These are phyloP conservation scores for Digitonthophagus gazella DNA, from an alignment of 2,888 invertebrate species.

Conservation along the genomic window DNA sequence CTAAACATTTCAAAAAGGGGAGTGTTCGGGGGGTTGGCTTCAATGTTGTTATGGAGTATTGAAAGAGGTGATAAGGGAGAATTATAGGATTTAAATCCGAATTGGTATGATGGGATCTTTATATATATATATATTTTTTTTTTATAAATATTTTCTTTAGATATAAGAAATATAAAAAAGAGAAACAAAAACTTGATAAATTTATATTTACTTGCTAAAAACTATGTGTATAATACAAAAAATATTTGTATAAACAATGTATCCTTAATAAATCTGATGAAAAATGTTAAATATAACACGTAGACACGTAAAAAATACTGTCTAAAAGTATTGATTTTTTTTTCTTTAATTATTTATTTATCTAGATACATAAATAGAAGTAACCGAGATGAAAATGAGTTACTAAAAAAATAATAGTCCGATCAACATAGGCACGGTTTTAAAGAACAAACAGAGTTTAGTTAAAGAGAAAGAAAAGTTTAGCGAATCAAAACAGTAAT, in stretches of 20 bases:
- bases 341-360: slow-evolving; percentile 14
- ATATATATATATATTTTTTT: no score
- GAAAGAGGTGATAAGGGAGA: no score
- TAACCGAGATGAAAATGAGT: slow-evolving; percentile 16
- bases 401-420: slow-evolving; percentile 2
- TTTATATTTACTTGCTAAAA: slow-evolving; percentile 35
- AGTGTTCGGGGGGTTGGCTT: no score
- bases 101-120: no score
- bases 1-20: no score
- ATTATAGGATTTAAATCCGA: no score
- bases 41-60: no score
- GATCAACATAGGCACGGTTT: slow-evolving; percentile 18
- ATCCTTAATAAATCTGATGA: slow-evolving; percentile 32
- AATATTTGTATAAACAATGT: slow-evolving; percentile 49
- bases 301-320: slow-evolving; percentile 31
- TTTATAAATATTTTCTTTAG: no score
- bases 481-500: background rate
- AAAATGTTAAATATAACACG: slow-evolving; percentile 25
- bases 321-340: slow-evolving; percentile 26
- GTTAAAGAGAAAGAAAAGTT: slow-evolving; percentile 12
- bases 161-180: background rate
- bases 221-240: slow-evolving; percentile 50
- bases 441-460: slow-evolving; percentile 19
- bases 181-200: slow-evolving; percentile 22
- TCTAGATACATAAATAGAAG: slow-evolving; percentile 23